A percentile compares a stretch with the other conserved stretches of the same genome.
Conservation (phyloP, 2,888 invertebrate species). For the Maniola hyperantus region DNA sequence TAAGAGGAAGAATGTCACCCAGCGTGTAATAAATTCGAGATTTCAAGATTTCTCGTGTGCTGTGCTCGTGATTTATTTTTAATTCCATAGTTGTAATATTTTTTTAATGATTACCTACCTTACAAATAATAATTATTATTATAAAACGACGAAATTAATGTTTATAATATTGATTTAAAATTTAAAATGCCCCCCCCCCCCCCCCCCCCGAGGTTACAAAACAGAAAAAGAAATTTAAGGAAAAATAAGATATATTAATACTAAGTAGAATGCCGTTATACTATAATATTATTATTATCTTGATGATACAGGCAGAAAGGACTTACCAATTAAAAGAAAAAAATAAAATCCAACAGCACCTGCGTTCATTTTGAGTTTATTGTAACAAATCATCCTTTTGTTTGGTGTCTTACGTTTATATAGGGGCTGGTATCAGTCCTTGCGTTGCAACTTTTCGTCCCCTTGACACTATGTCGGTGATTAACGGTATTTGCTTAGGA, state of each 20-base stretch:
- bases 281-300: too few relatives aligned
- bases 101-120: too few relatives aligned
- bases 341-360: slow-evolving; percentile 45
- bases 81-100: too few relatives aligned
- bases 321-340: slow-evolving; percentile 47
- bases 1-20: slow-evolving; percentile 11
- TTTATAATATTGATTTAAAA: too few relatives aligned
- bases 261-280: too few relatives aligned
- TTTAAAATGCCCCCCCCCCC: too few relatives aligned
- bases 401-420: slow-evolving; percentile 57
- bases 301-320: neutral
- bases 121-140: too few relatives aligned
- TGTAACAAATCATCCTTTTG: slow-evolving; percentile 52
- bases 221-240: too few relatives aligned
- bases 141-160: too few relatives aligned
- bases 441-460: slow-evolving; percentile 44
- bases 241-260: too few relatives aligned
- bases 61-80: too few relatives aligned
- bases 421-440: slow-evolving; percentile 68
- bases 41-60: neutral
- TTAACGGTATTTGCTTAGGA: slow-evolving; percentile 46
- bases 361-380: slow-evolving; percentile 62
- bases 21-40: slow-evolving; percentile 15
- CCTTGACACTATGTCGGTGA: slow-evolving; percentile 62
- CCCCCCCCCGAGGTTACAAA: too few relatives aligned